Base-by-base conservation (phyloP, 1,140 invertebrate species). In the Campoletis sonorensis region DNA sequence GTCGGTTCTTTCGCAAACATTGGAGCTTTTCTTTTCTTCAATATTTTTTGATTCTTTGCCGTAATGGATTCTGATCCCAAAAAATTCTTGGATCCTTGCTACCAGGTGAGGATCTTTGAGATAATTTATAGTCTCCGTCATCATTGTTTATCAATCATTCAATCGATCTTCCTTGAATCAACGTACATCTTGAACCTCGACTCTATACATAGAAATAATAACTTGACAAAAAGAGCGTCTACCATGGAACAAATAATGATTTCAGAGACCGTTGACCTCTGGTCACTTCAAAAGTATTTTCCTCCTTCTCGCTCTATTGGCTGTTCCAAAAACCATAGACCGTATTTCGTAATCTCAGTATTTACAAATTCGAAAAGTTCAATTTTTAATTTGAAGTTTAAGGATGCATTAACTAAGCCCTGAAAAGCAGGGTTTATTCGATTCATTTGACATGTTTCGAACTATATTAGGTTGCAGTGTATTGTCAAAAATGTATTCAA, bases 21-120 rank as follows among this genome's bases (percentile, higher is more conserved):
- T 77, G 88, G 90, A 82, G 86, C 89, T 13, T 87, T 81, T 78
- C 85, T 87, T 88, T 78, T 88, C 27, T 84, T 83, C 26, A 7
- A 45, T 45, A 45, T 45, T 45, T 45, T 45, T 5, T 45, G 8
- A 45, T 45, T 45, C 40, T 45, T 45, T 45, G 40, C 51, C 45
- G 51, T 92, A 87, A 88, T 92, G 83, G 91, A 93, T 88, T 87
- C 92, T 80, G 15, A 96, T 91, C 64, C 96, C 96, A 89, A 96
- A 96, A 89, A 93, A 95, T 80, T 94, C 91, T 89, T 97, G 96
- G 84, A 96, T 94, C 87, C 93, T 93, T 30, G 94, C 93, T 13
- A 97, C 96, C 75, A 96, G 89, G 79, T 93, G 86, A 1, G 96
- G 94, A 88, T 95, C 94, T 86, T 95, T 95, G 71, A 96, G 93